Evolutionary conservation across 2,888 invertebrate species (phyloP).

Genomic region (Megastigmus dorsalis): DNA sequence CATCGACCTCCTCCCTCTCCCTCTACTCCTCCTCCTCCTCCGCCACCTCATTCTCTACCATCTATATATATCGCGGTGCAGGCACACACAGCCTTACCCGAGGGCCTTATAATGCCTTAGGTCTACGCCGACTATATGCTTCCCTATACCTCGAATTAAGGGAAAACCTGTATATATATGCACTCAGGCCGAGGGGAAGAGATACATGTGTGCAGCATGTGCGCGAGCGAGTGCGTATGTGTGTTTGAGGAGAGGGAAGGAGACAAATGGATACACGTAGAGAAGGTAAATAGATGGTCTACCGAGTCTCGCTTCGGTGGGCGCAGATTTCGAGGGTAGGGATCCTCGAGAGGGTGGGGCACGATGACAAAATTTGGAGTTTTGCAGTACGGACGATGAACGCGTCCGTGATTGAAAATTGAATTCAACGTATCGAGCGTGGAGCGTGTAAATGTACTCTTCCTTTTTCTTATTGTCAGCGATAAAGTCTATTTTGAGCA

Average conservation of each 20-base stretch:
- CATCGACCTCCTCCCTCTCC: neutral
- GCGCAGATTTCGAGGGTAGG: too few species aligned
- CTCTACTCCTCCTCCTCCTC: neutral
- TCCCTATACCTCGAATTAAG: constrained; percentile 45
- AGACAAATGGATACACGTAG: constrained; percentile 3
- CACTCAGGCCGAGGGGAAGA: neutral
- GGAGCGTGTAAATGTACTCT: too few species aligned
- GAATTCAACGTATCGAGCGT: too few species aligned
- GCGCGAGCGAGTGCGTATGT: neutral
- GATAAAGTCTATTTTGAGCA: too few species aligned
- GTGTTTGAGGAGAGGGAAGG: neutral
- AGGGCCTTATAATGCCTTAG: constrained; percentile 43
- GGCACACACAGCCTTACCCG: constrained; percentile 17
- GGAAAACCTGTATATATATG: constrained; percentile 30
- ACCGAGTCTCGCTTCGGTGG: neutral
- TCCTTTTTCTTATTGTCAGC: too few species aligned
- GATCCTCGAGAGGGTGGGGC: neutral
- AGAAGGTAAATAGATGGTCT: neutral
- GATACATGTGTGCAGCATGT: neutral
- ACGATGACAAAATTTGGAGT: too few species aligned
- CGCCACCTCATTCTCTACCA: neutral
- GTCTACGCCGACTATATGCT: neutral
- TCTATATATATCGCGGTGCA: neutral
- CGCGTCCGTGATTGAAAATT: too few species aligned
- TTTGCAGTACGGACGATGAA: too few species aligned